Base-by-base conservation (phyloP, 2,113 vertebrate genomes). In the Saiga tatarica region DNA sequence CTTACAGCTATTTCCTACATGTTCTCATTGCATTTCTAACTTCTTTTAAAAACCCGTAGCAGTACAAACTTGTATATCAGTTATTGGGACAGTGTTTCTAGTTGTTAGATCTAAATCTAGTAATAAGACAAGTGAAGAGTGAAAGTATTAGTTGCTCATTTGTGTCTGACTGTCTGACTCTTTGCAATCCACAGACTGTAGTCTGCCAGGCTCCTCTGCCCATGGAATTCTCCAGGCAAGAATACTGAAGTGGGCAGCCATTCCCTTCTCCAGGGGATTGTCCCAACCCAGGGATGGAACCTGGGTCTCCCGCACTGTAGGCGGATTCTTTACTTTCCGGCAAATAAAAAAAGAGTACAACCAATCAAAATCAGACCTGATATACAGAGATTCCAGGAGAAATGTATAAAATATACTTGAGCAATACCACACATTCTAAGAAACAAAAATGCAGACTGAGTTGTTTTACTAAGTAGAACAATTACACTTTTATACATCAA, bases 341-440 rank as follows among this genome's bases (percentile, higher is more conserved):
- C 67, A 74, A 53, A 90, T 60, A 95, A 81, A 96, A 47, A 96
- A 97, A 21, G 1, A 3, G 9, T 2, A 59, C 78, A 87, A 1
- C 89, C 30, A 89, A 1, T 89, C 30, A 30, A 85, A 94, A 71
- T 97, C n/a, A 15, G 19, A 2, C 2, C 33, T 74, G 82, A 95
- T 14, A 92, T 78, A 59, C 60, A 89, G 52, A 96, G 30, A 96
- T 95, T 64, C 87, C 87, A 39, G 10, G 39, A 96, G 45, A 67
- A 57, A 42, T 6, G 30, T 3, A 39, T 0, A 64, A 7, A 62
- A 45, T 45, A 39, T 25, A 50, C n/a, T 4, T 78, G 33, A 95
- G 45, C 50, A 93, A 92, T 12, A 19, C 0, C 79, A 79, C 14
- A 0, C 26, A 62, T 92, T 88, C n/a, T 55, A 39, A 0, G 25